A percentile compares a stretch with the other conserved stretches of the same genome.
Evolutionary conservation across 2,797 vertebrate species (phyloP).

Genomic region (Mormyrus hasselquistii): DNA sequence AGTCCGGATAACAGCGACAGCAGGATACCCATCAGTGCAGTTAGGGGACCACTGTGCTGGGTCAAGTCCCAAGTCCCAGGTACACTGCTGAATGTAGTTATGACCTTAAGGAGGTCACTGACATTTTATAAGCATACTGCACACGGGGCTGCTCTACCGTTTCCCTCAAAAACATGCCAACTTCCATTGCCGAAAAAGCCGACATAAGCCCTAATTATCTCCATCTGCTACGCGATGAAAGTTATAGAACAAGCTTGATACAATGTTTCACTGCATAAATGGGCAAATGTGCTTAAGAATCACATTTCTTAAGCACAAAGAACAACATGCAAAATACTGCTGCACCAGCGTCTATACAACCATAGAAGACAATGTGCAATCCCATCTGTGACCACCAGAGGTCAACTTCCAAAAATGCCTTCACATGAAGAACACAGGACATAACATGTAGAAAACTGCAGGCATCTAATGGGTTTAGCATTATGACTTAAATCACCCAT

Average conservation of each 20-base stretch:
- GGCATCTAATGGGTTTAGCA: not conserved
- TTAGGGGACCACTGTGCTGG: no score
- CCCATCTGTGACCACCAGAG: slow-evolving; percentile 8
- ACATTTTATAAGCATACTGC: no score
- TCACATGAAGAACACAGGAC: not conserved
- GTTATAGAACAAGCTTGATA: not conserved
- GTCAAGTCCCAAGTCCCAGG: no score
- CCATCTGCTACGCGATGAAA: not conserved
- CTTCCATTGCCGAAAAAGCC: not conserved
- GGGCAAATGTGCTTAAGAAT: not conserved
- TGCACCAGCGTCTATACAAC: not conserved
- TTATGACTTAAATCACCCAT: not conserved
- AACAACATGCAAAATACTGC: not conserved
- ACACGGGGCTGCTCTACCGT: not conserved
- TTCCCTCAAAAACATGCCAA: not conserved
- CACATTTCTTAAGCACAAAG: not conserved
- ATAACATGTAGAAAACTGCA: not conserved
- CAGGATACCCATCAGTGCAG: not conserved
- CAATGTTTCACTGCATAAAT: not conserved
- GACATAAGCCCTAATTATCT: not conserved
- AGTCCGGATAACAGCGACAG: not conserved
- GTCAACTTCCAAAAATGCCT: not conserved
- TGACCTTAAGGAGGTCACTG: no score
- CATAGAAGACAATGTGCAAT: not conserved
- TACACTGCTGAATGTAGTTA: no score